These are phyloP conservation scores for Neodiprion fabricii DNA, from an alignment of 1,140 invertebrate species.

Conservation along the genomic window DNA sequence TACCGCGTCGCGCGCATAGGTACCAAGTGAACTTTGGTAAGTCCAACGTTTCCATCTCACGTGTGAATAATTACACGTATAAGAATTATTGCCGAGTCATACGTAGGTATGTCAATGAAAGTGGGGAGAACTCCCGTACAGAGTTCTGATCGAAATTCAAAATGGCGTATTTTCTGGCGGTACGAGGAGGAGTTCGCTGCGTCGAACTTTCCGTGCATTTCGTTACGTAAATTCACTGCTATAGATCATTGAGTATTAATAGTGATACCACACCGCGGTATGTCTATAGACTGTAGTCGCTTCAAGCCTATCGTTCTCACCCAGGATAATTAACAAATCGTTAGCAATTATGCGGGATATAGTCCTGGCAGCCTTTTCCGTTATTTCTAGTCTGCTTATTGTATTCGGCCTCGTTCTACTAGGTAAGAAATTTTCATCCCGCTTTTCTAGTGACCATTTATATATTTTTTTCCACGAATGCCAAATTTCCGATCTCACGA, in stretches of 20 bases:
- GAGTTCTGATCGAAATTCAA: background rate
- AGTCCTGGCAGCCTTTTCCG: constrained; percentile 57
- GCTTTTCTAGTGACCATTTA: background rate
- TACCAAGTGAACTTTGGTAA: background rate
- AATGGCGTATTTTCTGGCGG: background rate
- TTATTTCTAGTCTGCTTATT: constrained; percentile 58
- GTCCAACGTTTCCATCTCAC: background rate
- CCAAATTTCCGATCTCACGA: background rate
- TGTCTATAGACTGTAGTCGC: too few species aligned
- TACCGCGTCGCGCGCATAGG: background rate
- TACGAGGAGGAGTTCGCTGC: too few species aligned
- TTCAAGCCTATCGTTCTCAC: too few species aligned
- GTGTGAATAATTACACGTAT: background rate
- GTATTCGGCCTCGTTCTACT: constrained; percentile 60
- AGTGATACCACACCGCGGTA: too few species aligned
- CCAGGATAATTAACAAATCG: background rate
- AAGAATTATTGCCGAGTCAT: background rate
- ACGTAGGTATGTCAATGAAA: background rate
- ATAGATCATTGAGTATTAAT: too few species aligned
- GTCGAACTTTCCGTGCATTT: too few species aligned
- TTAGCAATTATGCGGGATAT: constrained; percentile 59
- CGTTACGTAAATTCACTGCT: too few species aligned
- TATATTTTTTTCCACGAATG: too few species aligned
- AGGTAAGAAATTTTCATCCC: constrained; percentile 50
- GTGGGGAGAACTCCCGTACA: too few species aligned